Percentiles rank a stretch among this genome's conserved stretches.
phyloP scores from a whole-genome alignment of 2,888 invertebrate genomes.

The Phorcus lineatus region DNA sequence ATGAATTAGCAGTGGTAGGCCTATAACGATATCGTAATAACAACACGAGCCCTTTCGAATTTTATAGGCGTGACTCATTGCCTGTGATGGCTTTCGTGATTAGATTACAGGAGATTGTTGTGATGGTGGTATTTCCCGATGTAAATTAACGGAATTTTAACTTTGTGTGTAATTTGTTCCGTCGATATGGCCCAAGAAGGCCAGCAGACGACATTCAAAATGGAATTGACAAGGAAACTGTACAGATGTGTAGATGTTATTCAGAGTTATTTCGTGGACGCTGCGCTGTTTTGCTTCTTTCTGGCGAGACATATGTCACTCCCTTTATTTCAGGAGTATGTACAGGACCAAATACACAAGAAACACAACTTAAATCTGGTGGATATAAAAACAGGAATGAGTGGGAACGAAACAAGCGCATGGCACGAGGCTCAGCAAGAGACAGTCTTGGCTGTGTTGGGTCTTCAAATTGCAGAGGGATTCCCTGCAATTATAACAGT shows the following conservation, averaged over 20 bases:
- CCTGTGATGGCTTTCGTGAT: not conserved
- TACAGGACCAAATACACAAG: slow-evolving; percentile 57
- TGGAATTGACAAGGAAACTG: not conserved
- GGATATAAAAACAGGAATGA: slow-evolving; percentile 24
- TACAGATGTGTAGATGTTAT: slow-evolving; percentile 30
- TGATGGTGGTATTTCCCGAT: too few relatives aligned
- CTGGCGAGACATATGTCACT: slow-evolving; percentile 67
- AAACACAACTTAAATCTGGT: slow-evolving; percentile 40
- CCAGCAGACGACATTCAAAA: slow-evolving; percentile 11
- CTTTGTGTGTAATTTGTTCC: too few relatives aligned
- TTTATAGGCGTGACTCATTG: not conserved
- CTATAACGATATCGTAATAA: not conserved
- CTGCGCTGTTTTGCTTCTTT: slow-evolving; percentile 66
- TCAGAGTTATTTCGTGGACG: slow-evolving; percentile 65
- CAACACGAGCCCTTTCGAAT: not conserved
- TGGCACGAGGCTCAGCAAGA: slow-evolving; percentile 63
- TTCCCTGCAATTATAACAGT: slow-evolving; percentile 71
- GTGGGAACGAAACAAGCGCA: slow-evolving; percentile 36
- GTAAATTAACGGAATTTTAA: too few relatives aligned
- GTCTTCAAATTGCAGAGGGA: slow-evolving; percentile 72
- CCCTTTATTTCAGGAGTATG: slow-evolving; percentile 69
- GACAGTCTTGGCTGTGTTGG: slow-evolving; percentile 61
- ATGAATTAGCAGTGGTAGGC: not conserved
- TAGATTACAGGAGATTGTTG: too few relatives aligned
- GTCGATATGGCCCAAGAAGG: not conserved